Conservation (phyloP, 1,140 invertebrate genomes). For the Drosophila punjabiensis region DNA sequence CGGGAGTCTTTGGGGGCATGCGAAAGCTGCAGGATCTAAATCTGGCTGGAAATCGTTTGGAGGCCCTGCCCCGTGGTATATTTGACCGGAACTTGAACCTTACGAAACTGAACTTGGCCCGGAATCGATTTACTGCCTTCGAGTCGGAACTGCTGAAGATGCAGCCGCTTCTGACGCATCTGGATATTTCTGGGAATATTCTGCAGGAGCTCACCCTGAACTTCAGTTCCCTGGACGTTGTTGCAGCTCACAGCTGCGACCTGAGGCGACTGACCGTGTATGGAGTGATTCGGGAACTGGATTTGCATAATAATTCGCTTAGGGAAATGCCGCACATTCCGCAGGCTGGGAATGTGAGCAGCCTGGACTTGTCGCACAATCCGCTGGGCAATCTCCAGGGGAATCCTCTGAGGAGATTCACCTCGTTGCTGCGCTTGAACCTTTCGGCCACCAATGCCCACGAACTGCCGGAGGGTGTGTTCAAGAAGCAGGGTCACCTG, state of each 20-base stretch:
- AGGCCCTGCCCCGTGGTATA: conserved; percentile 65
- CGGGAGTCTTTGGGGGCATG: conserved; percentile 62
- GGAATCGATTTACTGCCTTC: conserved; percentile 69
- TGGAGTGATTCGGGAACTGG: conserved; percentile 64
- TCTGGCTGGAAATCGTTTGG: conserved; percentile 72
- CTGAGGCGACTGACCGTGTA: conserved; percentile 68
- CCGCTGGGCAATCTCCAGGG: conserved; percentile 74
- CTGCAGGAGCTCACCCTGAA: conserved; percentile 76
- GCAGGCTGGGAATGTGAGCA: conserved; percentile 69
- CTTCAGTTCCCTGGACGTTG: conserved; percentile 61
- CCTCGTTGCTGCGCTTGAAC: conserved; percentile 65
- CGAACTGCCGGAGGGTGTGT: conserved; percentile 72
- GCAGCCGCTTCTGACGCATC: conserved; percentile 50
- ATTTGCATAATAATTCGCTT: conserved; percentile 81
- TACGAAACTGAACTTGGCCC: conserved; percentile 62
- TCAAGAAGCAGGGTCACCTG: conserved; percentile 75
- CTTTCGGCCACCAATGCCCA: conserved; percentile 67
- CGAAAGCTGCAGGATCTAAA: conserved; percentile 72
- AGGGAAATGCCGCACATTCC: conserved; percentile 75
- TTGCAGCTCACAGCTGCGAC: conserved; percentile 68
- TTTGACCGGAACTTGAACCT: conserved; percentile 77
- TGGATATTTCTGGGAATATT: conserved; percentile 78
- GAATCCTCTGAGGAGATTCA: conserved; percentile 72
- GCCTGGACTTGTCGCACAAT: conserved; percentile 75
- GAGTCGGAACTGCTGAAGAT: conserved; percentile 76